A percentile compares a stretch with the other conserved stretches of the same genome.
Conservation (phyloP, 2,113 vertebrate genomes). For the Odontesthes bonariensis region DNA sequence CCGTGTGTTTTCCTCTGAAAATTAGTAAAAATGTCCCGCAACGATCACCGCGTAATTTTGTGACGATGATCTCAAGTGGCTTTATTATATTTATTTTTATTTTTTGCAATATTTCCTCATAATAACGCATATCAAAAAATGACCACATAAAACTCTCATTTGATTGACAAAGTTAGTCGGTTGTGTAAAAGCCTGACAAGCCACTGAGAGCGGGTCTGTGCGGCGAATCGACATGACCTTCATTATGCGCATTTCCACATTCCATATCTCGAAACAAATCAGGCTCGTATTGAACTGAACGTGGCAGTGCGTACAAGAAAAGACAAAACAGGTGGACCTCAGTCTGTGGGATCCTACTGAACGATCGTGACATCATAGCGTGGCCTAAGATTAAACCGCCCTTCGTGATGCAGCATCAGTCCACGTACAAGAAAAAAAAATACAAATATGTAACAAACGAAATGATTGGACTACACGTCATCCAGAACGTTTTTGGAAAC, state of each 20-base stretch:
- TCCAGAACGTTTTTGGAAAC: too few relatives aligned
- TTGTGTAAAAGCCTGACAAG: not conserved
- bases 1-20: not conserved
- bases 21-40: not conserved
- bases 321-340: not conserved
- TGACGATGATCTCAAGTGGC: not conserved
- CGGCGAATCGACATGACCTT: not conserved
- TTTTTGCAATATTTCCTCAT: not conserved
- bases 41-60: not conserved
- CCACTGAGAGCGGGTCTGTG: not conserved
- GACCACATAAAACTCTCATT: not conserved
- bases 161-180: not conserved
- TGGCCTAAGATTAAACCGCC: not conserved
- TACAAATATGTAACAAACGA: not conserved
- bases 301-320: not conserved
- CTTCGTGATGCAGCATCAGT: too few relatives aligned
- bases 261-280: not conserved
- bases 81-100: conserved; percentile 1
- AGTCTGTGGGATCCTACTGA: not conserved
- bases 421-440: not conserved
- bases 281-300: not conserved
- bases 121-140: not conserved
- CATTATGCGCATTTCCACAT: not conserved
- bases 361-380: not conserved
- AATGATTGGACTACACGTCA: too few relatives aligned